Conservation (phyloP, 2,888 invertebrate species). For the Cabera pusaria region DNA sequence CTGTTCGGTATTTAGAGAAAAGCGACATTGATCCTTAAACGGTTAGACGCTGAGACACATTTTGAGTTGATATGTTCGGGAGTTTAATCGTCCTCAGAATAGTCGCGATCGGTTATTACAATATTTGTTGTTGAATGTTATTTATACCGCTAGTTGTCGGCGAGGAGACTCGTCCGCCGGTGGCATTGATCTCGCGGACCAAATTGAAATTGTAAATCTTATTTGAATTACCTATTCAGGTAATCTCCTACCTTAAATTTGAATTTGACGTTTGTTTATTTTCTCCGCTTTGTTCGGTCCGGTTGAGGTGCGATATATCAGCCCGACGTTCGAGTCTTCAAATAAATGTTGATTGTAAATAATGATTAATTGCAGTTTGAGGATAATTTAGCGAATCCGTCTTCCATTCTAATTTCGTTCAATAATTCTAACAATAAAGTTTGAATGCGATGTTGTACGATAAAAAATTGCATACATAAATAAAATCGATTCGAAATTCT, state of each 20-base stretch:
- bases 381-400: background rate
- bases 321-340: conserved; percentile 10
- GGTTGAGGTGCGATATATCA: conserved; percentile 10
- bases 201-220: conserved; percentile 55
- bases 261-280: conserved; percentile 31
- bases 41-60: conserved; percentile 41
- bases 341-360: conserved; percentile 1
- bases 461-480: conserved; percentile 11
- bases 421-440: background rate
- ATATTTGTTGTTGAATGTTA: conserved; percentile 76
- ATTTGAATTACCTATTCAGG: conserved; percentile 41
- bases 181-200: conserved; percentile 56
- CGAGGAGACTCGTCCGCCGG: conserved; percentile 48
- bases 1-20: conserved; percentile 45
- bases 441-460: background rate
- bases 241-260: conserved; percentile 32
- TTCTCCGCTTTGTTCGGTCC: conserved; percentile 24
- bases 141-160: conserved; percentile 73
- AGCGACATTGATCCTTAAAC: conserved; percentile 54
- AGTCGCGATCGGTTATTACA: conserved; percentile 64
- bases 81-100: conserved; percentile 39
- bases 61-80: conserved; percentile 48
- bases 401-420: background rate
- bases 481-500: conserved; percentile 7
- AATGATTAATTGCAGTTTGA: conserved; percentile 1